Evolutionary conservation across 2,888 invertebrate species (phyloP), one percentile per base, ranked within the genome.

Genomic region (Drosophila paramelanica): DNA sequence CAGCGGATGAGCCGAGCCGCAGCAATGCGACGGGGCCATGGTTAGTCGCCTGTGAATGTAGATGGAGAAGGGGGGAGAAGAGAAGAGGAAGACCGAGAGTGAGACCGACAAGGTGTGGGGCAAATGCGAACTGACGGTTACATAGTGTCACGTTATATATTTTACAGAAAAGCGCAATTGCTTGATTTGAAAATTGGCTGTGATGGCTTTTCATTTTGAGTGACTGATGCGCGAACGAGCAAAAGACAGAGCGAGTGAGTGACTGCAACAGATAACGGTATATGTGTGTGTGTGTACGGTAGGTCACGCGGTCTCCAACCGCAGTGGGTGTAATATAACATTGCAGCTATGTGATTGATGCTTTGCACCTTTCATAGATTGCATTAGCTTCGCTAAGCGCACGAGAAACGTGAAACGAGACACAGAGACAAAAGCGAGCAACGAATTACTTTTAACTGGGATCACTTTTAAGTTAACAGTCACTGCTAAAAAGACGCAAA

Each of bases 151-250:
- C 62, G 88, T 68, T 78, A 88, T 86, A 84, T 86, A 88, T 88
- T 75, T 88, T 75, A 83, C 69, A 77, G 78, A 67, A 80, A 77
- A 85, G 73, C 56, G 75, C 73, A 82, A 83, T 84, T 86, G 86
- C 81, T 88, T 80, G 88, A 84, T 84, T 84, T 78, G 78, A 70
- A 82, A 88, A 88, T 86, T 88, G 88, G 77, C 88, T 76, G 50
- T 67, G 79, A 80, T 82, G 82, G 82, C 77, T 62, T 82, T 79
- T 81, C 75, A 81, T 81, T 75, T 75, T 75, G 69, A 78, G 69
- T 83, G 86, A 80, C 78, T 71, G 77, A 75, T 57, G 75, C 46
- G 43, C 57, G 43, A 67, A 17, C 38, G 38, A 41, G 31, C 27
- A 20, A 10, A 31, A 42, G 23, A 13, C 13, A 42, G 31, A 47